Evolutionary conservation across 2,113 vertebrate genomes (phyloP).

Genomic region (Mormoops blainvillei): DNA sequence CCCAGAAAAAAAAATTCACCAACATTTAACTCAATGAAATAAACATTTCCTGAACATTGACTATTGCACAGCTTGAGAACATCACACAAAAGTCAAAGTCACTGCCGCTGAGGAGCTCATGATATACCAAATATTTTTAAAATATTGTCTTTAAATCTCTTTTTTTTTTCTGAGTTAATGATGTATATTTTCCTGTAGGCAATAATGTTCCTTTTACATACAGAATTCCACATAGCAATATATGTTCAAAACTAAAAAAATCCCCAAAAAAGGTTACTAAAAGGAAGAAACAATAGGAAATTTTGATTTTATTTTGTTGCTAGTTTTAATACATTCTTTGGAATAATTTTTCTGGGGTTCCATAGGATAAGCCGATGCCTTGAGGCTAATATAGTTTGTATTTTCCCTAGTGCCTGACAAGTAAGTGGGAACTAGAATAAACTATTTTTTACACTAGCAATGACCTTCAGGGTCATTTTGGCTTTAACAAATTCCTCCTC

Average conservation of each 20-base stretch:
- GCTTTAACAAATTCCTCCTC: background rate
- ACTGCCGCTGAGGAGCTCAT: background rate
- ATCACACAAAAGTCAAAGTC: background rate
- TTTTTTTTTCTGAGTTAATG: conserved; percentile 10
- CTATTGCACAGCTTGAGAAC: background rate
- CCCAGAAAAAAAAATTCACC: background rate
- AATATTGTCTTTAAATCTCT: background rate
- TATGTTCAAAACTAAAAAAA: background rate
- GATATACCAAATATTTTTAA: background rate
- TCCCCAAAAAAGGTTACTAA: background rate
- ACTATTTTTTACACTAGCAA: background rate
- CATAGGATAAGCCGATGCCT: conserved; percentile 8
- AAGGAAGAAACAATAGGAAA: background rate
- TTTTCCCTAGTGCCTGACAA: conserved; percentile 27
- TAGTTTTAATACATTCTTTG: conserved; percentile 20
- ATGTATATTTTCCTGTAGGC: background rate
- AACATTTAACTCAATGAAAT: background rate
- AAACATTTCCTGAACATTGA: background rate
- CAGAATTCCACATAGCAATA: background rate
- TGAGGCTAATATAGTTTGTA: conserved; percentile 15
- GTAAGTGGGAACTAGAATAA: conserved; percentile 33
- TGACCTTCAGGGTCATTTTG: conserved; percentile 20
- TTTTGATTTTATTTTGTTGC: background rate
- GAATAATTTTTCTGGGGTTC: background rate
- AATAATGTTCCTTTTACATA: conserved; percentile 8